These are phyloP conservation scores for Anodontia alba DNA, from an alignment of 2,888 invertebrate genomes.

Conservation along the genomic window DNA sequence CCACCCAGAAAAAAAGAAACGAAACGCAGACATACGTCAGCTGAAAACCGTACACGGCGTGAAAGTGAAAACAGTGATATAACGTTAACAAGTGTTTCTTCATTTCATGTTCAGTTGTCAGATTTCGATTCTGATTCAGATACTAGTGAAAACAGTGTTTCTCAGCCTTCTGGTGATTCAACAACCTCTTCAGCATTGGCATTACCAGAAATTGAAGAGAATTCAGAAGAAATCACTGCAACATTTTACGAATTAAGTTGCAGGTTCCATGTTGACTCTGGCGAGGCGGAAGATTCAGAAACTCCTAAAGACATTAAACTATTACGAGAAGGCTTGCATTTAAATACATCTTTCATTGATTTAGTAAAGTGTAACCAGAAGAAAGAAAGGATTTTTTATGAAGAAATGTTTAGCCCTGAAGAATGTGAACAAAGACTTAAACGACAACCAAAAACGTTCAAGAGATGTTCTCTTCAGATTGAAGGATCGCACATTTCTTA, in stretches of 20 bases:
- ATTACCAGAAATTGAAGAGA: background rate
- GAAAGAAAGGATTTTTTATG: background rate
- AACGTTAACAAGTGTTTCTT: background rate
- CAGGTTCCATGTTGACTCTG: background rate
- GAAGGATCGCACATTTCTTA: conserved; percentile 58
- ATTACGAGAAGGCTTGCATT: background rate
- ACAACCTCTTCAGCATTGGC: background rate
- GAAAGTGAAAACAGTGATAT: background rate
- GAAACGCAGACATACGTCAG: background rate
- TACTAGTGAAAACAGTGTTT: background rate
- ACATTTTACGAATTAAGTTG: conserved; percentile 19
- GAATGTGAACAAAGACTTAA: background rate
- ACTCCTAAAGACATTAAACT: background rate
- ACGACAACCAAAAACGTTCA: conserved; percentile 41
- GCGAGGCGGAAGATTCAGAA: background rate
- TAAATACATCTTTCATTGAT: conserved; percentile 1
- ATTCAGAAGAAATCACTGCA: background rate
- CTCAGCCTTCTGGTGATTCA: background rate
- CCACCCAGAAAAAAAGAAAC: background rate
- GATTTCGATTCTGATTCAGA: conserved; percentile 7
- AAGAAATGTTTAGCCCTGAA: background rate
- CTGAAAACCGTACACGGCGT: background rate
- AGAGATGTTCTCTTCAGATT: conserved; percentile 55
- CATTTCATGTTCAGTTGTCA: background rate
- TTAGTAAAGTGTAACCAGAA: background rate